phyloP scores from a whole-genome alignment of 2,797 vertebrate species.

The Peromyscus attwateri region DNA sequence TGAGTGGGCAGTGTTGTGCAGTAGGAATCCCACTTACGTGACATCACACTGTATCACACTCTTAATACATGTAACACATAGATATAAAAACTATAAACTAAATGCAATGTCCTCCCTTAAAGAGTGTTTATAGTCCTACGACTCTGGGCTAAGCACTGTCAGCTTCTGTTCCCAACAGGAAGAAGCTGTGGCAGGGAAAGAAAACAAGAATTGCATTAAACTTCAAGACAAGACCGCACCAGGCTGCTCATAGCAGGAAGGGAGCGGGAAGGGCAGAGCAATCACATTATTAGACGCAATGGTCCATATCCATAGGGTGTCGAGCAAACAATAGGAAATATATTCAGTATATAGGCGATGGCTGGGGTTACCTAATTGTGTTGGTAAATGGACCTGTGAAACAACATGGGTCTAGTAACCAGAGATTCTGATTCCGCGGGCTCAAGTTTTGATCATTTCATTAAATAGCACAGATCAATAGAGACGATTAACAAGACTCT shows the following conservation, averaged over 20 bases:
- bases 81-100: slow-evolving; percentile 2
- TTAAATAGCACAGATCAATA: not conserved
- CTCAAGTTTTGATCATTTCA: not conserved
- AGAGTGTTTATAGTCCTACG: not conserved
- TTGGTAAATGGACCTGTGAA: not conserved
- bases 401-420: not conserved
- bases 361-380: not conserved
- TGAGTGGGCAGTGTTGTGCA: not conserved
- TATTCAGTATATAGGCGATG: not conserved
- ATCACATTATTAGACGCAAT: not conserved
- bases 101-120: not conserved
- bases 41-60: not conserved
- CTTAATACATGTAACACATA: not conserved
- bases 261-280: not conserved
- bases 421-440: not conserved
- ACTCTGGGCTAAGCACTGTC: not conserved
- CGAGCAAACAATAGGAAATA: not conserved
- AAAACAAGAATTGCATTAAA: slow-evolving; percentile 32
- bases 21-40: not conserved
- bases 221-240: not conserved
- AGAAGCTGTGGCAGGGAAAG: not conserved
- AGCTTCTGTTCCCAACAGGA: not conserved
- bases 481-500: not conserved
- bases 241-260: not conserved
- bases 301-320: not conserved